Percentiles rank a stretch among this genome's conserved stretches.
Conservation (phyloP, 2,113 vertebrate species). For the Struthio camelus region DNA sequence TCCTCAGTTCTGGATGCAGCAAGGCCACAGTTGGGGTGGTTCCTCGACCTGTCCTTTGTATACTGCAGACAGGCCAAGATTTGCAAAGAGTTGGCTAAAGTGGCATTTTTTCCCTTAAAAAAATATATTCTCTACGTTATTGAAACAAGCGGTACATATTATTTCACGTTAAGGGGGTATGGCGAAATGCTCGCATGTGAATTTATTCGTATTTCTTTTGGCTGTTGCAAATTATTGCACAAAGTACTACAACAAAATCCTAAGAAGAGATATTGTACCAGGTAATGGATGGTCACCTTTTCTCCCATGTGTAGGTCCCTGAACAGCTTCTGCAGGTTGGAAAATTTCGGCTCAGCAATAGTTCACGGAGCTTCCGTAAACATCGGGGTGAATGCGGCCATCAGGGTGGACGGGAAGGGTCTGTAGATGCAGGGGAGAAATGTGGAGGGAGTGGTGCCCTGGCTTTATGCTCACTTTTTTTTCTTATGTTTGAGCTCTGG, state of each 20-base stretch:
- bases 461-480: neutral
- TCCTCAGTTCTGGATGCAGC: neutral
- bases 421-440: neutral
- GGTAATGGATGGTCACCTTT: neutral
- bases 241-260: neutral
- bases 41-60: constrained; percentile 14
- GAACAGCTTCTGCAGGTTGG: neutral
- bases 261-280: neutral
- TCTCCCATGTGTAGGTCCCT: neutral
- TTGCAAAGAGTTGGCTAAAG: constrained; percentile 28
- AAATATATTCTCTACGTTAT: constrained; percentile 26
- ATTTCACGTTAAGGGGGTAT: constrained; percentile 3
- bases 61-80: neutral
- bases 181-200: neutral
- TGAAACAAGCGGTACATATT: constrained; percentile 15
- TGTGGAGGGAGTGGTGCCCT: neutral
- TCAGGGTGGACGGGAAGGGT: neutral
- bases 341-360: neutral
- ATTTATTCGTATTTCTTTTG: constrained; percentile 2
- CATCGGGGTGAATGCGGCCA: neutral
- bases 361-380: neutral
- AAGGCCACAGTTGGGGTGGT: neutral
- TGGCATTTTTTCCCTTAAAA: neutral
- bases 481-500: neutral
- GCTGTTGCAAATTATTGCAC: neutral